Conservation (phyloP, 2,888 invertebrate species). For the Baccha elongata region DNA sequence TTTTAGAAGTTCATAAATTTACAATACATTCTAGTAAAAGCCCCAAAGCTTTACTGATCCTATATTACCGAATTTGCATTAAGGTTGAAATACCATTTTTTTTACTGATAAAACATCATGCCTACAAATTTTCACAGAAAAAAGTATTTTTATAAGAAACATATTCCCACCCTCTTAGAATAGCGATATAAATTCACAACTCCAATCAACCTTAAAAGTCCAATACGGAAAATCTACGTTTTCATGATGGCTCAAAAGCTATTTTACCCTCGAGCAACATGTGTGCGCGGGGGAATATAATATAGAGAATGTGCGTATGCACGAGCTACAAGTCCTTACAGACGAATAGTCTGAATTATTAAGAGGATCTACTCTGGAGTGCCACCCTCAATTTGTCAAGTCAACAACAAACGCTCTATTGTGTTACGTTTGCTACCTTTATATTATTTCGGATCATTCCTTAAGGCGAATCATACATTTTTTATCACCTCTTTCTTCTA, state of each 20-base stretch:
- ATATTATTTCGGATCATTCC: constrained; percentile 55
- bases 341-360: constrained; percentile 68
- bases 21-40: constrained; percentile 6
- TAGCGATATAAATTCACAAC: constrained; percentile 22
- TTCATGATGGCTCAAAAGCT: constrained; percentile 4
- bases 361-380: constrained; percentile 50
- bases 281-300: constrained; percentile 14
- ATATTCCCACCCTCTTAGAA: background rate
- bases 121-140: background rate
- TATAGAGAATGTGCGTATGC: constrained; percentile 1
- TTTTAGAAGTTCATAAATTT: constrained; percentile 19
- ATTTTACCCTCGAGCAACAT: constrained; percentile 49
- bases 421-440: constrained; percentile 33
- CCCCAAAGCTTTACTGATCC: constrained; percentile 17
- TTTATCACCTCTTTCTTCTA: constrained; percentile 60
- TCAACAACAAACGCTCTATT: constrained; percentile 68
- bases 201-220: constrained; percentile 56
- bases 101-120: background rate
- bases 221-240: constrained; percentile 11
- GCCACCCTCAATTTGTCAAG: constrained; percentile 73
- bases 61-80: background rate
- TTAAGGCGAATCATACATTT: constrained; percentile 68
- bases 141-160: background rate
- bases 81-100: constrained; percentile 1
- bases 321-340: constrained; percentile 47